Conservation (phyloP, 2,797 vertebrate genomes). For the Phylloscopus collybita region DNA sequence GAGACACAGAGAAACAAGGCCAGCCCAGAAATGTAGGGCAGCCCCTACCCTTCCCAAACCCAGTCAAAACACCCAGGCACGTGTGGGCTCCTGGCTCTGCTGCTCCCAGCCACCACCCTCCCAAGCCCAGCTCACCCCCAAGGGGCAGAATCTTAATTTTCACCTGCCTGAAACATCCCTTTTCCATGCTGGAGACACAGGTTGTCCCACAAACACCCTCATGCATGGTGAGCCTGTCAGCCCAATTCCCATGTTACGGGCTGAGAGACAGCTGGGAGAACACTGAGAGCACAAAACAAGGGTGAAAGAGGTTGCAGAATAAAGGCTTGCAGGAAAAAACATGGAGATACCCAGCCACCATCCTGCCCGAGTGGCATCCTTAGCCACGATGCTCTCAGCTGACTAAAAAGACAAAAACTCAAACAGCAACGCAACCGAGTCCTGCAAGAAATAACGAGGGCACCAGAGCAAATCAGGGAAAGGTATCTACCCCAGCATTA, state of each 20-base stretch:
- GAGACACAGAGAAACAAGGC: not conserved
- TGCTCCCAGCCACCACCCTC: not conserved
- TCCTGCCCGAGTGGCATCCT: not conserved
- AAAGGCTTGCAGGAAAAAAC: not conserved
- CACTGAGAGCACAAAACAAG: fast-evolving
- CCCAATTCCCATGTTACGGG: fast-evolving
- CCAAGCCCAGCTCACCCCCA: not conserved
- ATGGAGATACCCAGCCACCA: not conserved
- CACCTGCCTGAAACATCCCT: not conserved
- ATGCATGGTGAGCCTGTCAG: not conserved
- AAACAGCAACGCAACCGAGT: fast-evolving
- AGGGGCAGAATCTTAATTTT: not conserved
- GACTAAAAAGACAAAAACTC: not conserved
- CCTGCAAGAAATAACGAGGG: not conserved
- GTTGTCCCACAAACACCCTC: not conserved
- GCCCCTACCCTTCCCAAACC: not conserved
- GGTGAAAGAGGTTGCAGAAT: not conserved
- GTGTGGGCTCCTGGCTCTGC: fast-evolving
- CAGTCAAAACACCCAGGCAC: not conserved
- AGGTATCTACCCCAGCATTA: not conserved
- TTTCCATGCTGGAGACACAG: fast-evolving
- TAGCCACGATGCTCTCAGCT: not conserved
- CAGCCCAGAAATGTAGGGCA: not conserved
- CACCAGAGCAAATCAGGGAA: not conserved
- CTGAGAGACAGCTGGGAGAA: not conserved